Evolutionary conservation across 53 echinoderm and acorn worm genomes (phyloP).

Genomic region (Holothuria scabra): DNA sequence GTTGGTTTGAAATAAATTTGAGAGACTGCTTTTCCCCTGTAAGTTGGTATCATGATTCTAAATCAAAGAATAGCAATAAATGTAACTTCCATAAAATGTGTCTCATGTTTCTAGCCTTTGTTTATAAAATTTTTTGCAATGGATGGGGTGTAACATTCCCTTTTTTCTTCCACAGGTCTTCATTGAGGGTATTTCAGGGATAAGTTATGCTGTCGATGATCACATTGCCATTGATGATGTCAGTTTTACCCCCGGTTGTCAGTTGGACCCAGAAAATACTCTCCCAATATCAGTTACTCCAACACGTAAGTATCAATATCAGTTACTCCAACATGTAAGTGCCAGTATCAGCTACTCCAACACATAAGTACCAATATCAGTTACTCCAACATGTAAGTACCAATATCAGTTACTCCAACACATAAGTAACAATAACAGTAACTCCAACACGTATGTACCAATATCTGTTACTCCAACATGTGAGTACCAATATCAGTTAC

Average conservation of each 20-base stretch:
- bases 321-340: neutral
- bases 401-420: too few relatives aligned
- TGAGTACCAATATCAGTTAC: too few relatives aligned
- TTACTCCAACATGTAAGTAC: too few relatives aligned
- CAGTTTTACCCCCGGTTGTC: slow-evolving; percentile 79
- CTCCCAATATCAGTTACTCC: slow-evolving; percentile 79
- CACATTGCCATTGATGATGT: slow-evolving; percentile 85
- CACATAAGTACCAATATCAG: too few relatives aligned
- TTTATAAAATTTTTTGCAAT: neutral
- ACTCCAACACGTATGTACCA: neutral
- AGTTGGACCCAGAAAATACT: slow-evolving; percentile 77
- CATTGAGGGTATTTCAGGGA: slow-evolving; percentile 74
- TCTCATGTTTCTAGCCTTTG: neutral
- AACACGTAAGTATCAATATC: slow-evolving; percentile 86
- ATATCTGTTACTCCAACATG: too few relatives aligned
- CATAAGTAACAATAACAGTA: too few relatives aligned
- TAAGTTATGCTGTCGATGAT: slow-evolving; percentile 41
- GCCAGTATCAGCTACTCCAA: too few relatives aligned
- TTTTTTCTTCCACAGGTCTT: slow-evolving; percentile 55
- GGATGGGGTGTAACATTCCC: neutral
- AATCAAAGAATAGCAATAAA: too few relatives aligned
- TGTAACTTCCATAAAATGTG: neutral
- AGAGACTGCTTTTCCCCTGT: too few relatives aligned
- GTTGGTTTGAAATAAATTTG: too few relatives aligned
- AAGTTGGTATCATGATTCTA: too few relatives aligned